A percentile compares a stretch with the other conserved stretches of the same genome.
Evolutionary conservation across 2,888 invertebrate species (phyloP).

Genomic region (Caenorhabditis doughertyi): DNA sequence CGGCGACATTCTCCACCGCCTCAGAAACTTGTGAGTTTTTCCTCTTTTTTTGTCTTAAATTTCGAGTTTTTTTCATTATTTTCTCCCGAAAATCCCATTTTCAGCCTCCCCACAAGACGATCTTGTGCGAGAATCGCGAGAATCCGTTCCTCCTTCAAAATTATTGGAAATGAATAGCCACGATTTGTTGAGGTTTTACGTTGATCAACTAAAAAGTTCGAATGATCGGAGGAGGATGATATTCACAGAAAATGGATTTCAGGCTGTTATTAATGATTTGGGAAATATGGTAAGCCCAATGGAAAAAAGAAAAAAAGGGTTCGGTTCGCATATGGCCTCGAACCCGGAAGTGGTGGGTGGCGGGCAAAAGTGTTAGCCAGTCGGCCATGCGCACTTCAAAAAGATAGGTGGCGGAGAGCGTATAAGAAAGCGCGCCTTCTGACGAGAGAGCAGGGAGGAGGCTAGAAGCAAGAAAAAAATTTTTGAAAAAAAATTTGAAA

Average conservation of each 20-base stretch:
- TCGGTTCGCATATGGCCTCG: too few relatives aligned
- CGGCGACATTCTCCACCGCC: neutral
- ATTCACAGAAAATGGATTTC: constrained; percentile 65
- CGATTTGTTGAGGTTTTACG: constrained; percentile 63
- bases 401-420: too few relatives aligned
- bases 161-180: constrained; percentile 55
- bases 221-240: constrained; percentile 73
- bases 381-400: too few relatives aligned
- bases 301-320: too few relatives aligned
- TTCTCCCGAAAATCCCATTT: neutral
- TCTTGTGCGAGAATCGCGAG: neutral
- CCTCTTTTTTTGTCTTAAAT: neutral
- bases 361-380: too few relatives aligned
- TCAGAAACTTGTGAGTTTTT: constrained; percentile 23
- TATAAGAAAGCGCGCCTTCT: too few relatives aligned
- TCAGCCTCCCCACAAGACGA: too few relatives aligned
- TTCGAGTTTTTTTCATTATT: too few relatives aligned
- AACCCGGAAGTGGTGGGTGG: too few relatives aligned
- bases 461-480: too few relatives aligned
- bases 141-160: constrained; percentile 30
- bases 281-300: constrained; percentile 54
- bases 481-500: too few relatives aligned
- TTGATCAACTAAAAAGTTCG: constrained; percentile 60
- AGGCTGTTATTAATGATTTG: constrained; percentile 51
- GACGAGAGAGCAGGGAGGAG: too few relatives aligned